Base-by-base conservation (phyloP, 1,140 invertebrate species). In the Caerostris extrusa region DNA sequence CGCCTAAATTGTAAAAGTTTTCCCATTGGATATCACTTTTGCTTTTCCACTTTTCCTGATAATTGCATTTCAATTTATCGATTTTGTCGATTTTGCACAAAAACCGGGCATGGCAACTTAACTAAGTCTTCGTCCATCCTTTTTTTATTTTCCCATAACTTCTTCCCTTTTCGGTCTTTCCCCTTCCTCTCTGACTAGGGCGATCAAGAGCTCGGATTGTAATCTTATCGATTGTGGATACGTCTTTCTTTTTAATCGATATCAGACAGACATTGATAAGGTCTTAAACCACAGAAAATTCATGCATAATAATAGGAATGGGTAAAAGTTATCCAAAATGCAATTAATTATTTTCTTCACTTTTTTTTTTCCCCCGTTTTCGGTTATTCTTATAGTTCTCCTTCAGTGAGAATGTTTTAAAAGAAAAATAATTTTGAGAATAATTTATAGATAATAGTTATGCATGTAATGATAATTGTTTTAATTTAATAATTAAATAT, bases 1-100 rank as follows among this genome's bases (percentile, higher is more conserved):
- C 71, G 71, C 71, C 71, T 77, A 77, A 77, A 77, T 77, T 85
- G 83, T 58, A 85, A 85, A 85, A 85, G 56, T 85, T 58, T 60
- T 85, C 83, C 10, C 71, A 77, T 77, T 50, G 83, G 83, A 85
- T 85, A 85, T 60, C 83, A 85, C 83, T 85, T 85, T 85, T 85
- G 57, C 83, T 85, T 85, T 85, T 85, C 83, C 83, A 85, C 83
- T 85, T 85, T 60, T 85, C 83, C 19, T 88, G 86, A 88, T 88
- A 88, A 88, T 88, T 88, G 86, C 86, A 88, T 88, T 88, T 88
- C 86, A 88, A 88, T 88, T 17, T 88, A 88, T 88, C 50, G 86
- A 88, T 88, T 88, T 88, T 88, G 86, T 64, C 86, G 86, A 88
- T 88, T 88, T 88, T 88, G 86, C 86, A 88, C 67, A 67, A 88